These are phyloP conservation scores for Tetheella fluctuosa DNA, from an alignment of 2,888 invertebrate species.

Conservation along the genomic window DNA sequence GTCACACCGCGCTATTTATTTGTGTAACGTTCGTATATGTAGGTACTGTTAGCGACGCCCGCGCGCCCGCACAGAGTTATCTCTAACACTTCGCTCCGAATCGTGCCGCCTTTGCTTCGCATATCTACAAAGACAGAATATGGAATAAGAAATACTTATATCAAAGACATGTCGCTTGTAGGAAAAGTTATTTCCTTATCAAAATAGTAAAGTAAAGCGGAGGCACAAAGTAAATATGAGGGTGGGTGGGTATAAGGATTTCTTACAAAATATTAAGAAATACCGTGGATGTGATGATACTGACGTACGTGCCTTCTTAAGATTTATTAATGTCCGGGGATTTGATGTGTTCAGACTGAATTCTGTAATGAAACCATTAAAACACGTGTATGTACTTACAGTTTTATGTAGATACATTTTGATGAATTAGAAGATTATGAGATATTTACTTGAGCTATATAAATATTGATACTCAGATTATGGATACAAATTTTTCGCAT, in stretches of 20 bases:
- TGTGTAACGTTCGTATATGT: slow-evolving; percentile 45
- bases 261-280: neutral
- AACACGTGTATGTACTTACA: neutral
- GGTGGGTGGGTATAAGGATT: neutral
- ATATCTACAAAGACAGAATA: slow-evolving; percentile 39
- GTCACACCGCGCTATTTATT: slow-evolving; percentile 54
- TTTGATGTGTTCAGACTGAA: neutral
- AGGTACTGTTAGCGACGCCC: slow-evolving; percentile 41
- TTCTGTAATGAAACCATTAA: slow-evolving; percentile 1
- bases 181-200: slow-evolving; percentile 30
- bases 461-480: neutral
- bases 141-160: slow-evolving; percentile 41
- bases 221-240: slow-evolving; percentile 22
- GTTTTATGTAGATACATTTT: neutral
- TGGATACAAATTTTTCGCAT: no score
- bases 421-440: neutral
- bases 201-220: slow-evolving; percentile 25
- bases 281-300: neutral
- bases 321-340: slow-evolving; percentile 17
- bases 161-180: slow-evolving; percentile 30
- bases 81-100: slow-evolving; percentile 47
- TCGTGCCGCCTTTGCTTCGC: slow-evolving; percentile 41
- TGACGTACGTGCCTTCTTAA: slow-evolving; percentile 8
- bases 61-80: slow-evolving; percentile 53
- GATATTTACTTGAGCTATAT: neutral